Base-by-base conservation (phyloP, 2,888 invertebrate species). In the Agrilus cyanescens region DNA sequence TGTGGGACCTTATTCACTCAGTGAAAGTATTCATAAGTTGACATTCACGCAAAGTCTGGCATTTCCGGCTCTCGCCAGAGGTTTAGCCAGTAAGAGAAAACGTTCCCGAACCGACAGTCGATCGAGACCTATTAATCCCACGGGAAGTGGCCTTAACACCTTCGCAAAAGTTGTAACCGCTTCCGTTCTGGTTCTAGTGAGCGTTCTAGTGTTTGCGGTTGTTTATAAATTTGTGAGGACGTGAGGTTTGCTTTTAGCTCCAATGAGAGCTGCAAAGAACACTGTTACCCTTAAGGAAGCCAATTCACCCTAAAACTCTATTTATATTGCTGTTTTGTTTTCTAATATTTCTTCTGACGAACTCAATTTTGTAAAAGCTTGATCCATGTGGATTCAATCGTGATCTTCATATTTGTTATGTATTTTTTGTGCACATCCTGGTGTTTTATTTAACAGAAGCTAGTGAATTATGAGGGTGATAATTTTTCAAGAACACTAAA, bases 181-280 rank as follows among this genome's bases (percentile, higher is more conserved):
- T 5, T 63, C 82, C 15, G 77, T 82, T 16, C 61, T 82, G 46
- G 78, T 82, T 52, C 67, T 80, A 36, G 78, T 82, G 46, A 80
- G 80, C 55, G 77, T 82, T 48, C 67, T 82, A 59, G 82, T 82
- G 52, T 82, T 82, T 62, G 75, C 80, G 37, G 79, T 82, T 15
- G 81, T 82, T 43, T 81, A 81, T 59, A 82, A 82, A 60, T 82
- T 80, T 59, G 80, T 80, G 59, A 71, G 76, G 62, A 80, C 81
- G 78, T 82, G 81, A 82, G 82, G 81, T 48, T 78, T 80, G 70
- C 77, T 81, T 67, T 73, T 82, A 74, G 77, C 78, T 67, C 79
- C 79, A 46, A 60, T 58, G 32, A 65, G 65, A 50, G 63, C 62
- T 47, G 56, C 25, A 25, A 25, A 25, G 25, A 25, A 25, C 10